Base-by-base conservation (phyloP, 2,113 vertebrate species). In the Lipophrys pholis region DNA sequence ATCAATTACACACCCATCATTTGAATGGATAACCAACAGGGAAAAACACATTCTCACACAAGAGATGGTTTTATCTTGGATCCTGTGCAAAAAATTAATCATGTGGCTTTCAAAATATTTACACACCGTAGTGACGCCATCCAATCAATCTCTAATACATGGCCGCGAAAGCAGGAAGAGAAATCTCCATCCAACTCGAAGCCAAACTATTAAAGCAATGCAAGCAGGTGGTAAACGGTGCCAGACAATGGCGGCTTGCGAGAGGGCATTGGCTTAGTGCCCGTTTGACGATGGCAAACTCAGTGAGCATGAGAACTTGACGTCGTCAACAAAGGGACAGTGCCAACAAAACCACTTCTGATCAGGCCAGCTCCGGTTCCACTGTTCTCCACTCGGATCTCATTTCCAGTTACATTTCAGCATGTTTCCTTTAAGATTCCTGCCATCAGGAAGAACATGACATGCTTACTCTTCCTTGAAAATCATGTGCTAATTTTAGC, bases 301-400 rank as follows among this genome's bases (percentile, higher is more conserved):
- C 21, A 30, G 4, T 30, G 4, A 89, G 76, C 80, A 73, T 84
- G 83, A 77, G 74, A 88, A 87, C 51, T 74, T 52, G 56, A 55
- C 79, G 69, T 65, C 54, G 70, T 82, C 81, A 83, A 90, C 78
- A 78, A 73, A 57, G 43, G 61, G 81, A 66, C 50, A 11, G 73
- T 57, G 86, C 82, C 80, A 90, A 83, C 77, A 76, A 84, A 90
- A 85, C 64, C 39, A 73, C 57, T 83, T 74, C 49, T 57, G 48
- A 82, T 81, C 69, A 78, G 76, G 63, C 52, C 8, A 16, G 53
- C 56, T 82, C 80, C 14, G 50, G 85, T 78, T 82, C 65, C 62
- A 59, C 38, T 41, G 0, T 64, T 54, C 64, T 66, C 39, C 5
- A 10, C 50, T 71, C 68, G 36, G 49, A 53, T 46, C 15, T 50